A percentile compares a stretch with the other conserved stretches of the same genome.
Evolutionary conservation across 1,140 invertebrate species (phyloP).

Genomic region (Mercenaria mercenaria): DNA sequence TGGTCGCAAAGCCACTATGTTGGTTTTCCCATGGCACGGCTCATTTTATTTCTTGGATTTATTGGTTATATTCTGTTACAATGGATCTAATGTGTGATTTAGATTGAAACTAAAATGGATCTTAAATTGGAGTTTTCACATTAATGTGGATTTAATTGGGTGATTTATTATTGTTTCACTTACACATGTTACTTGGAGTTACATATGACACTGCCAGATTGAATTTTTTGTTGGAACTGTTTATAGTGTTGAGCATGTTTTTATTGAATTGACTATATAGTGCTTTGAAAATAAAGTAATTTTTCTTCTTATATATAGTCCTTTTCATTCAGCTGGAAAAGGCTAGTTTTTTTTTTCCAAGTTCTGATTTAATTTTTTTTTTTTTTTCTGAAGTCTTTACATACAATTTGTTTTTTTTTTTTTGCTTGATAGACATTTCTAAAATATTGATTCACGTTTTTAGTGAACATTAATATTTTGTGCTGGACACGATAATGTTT

Average conservation of each 20-base stretch:
- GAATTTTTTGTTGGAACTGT: background rate
- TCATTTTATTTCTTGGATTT: slow-evolving; percentile 3
- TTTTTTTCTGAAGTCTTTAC: background rate
- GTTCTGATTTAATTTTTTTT: background rate
- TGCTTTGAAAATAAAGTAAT: background rate
- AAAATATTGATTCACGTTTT: background rate
- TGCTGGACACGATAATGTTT: background rate
- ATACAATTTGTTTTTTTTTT: background rate
- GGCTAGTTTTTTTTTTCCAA: background rate
- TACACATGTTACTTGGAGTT: slow-evolving; percentile 7
- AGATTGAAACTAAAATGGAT: background rate
- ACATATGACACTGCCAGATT: background rate
- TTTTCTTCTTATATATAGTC: background rate
- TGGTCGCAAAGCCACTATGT: too few species aligned
- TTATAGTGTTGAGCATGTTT: background rate
- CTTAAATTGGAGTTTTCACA: background rate
- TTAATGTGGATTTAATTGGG: background rate
- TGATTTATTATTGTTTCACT: background rate
- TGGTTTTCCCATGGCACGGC: too few species aligned
- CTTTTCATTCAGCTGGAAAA: background rate
- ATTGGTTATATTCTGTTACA: background rate
- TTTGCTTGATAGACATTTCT: background rate
- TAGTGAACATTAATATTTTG: slow-evolving; percentile 11
- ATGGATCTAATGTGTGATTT: background rate
- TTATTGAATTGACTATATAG: slow-evolving; percentile 15